Conservation (phyloP, 2,888 invertebrate genomes). For the Chalcosyrphus nemorum region DNA sequence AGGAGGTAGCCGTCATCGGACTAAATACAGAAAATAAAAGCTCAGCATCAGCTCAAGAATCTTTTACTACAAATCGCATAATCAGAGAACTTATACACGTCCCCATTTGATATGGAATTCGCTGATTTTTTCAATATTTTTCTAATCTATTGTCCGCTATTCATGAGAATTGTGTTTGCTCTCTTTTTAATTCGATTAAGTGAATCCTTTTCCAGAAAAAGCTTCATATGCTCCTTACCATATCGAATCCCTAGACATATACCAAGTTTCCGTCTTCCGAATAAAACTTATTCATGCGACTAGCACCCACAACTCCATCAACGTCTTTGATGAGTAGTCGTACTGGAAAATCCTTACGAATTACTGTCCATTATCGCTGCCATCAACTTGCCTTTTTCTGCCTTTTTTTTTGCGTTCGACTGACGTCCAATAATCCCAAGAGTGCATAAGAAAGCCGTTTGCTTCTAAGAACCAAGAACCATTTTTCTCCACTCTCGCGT, state of each 20-base stretch:
- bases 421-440: neutral
- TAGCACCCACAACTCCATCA: neutral
- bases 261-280: neutral
- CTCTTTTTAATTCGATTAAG: neutral
- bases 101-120: no score
- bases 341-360: conserved; percentile 23
- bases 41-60: no score
- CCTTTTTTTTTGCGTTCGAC: neutral
- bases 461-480: neutral
- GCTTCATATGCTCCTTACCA: no score
- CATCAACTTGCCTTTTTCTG: neutral
- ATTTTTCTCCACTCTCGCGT: conserved; percentile 9
- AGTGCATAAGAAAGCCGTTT: neutral
- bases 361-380: conserved; percentile 3
- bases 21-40: no score
- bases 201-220: neutral
- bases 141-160: no score
- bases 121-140: no score
- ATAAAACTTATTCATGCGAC: neutral
- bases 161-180: neutral
- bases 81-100: no score
- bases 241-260: neutral
- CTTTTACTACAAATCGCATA: no score
- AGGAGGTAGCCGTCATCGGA: no score
- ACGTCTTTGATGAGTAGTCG: neutral